Evolutionary conservation across 1,140 invertebrate genomes (phyloP), one percentile per base, ranked within the genome.

Genomic region (Glossosoma conforme): DNA sequence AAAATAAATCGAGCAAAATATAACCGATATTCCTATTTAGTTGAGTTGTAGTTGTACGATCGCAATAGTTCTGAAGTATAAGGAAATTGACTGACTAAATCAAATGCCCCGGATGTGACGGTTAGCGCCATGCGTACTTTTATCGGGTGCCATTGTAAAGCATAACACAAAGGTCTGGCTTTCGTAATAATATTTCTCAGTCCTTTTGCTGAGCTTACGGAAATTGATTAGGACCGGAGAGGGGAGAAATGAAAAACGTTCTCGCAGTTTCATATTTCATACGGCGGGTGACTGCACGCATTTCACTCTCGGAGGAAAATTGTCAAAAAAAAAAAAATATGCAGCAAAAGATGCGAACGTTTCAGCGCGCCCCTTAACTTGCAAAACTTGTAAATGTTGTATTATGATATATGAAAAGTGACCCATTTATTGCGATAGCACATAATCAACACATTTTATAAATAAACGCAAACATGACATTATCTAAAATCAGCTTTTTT

Each of bases 161-260:
- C 15, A 33, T 13, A 20, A 38, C 43, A 45, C 52, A 54, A 41
- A 50, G 37, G 40, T 45, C 22, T 13, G 33, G 45, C 20, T 19
- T 30, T 47, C 13, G 24, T 20, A 24, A 22, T 20, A 45, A 52
- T 52, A 57, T 56, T 56, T 56, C 55, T 52, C 35, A 57, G 50
- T 46, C 46, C 53, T 58, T 53, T 21, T 53, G 56, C 50, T 50
- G 51, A 57, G 54, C 38, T 42, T 17, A 58, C 46, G 56, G 56
- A 58, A 58, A 58, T 58, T 58, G 56, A 58, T 58, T 53, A 54
- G 56, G 43, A 49, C 40, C 43, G 44, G 50, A 50, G 56, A 58
- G 48, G 52, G 42, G 30, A 42, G 32, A 42, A 43, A 58, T 52
- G 56, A 58, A 58, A 52, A 58, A 58, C 52, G 52, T 36, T 51